A percentile compares a stretch with the other conserved stretches of the same genome.
Evolutionary conservation across 2,797 vertebrate species (phyloP).

Genomic region (Bradypus variegatus): DNA sequence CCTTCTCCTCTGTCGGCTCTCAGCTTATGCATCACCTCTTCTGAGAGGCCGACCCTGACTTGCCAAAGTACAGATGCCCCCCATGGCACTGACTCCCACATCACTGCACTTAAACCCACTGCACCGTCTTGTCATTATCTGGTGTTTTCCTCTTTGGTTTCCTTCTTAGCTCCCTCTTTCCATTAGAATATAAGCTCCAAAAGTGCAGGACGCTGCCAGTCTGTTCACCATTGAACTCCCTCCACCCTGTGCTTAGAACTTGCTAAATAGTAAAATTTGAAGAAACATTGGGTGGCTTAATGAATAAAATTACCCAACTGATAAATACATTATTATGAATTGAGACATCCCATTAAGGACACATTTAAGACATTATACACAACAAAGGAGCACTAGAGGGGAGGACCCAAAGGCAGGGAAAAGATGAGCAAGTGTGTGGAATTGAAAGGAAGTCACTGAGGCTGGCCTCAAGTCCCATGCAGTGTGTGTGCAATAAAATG

Average conservation of each 20-base stretch:
- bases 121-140: neutral
- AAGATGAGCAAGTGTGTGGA: neutral
- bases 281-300: neutral
- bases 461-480: neutral
- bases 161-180: neutral
- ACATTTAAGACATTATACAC: no score
- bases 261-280: no score
- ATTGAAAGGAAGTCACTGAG: no score
- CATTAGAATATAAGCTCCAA: neutral
- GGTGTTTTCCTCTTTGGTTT: no score
- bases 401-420: neutral
- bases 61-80: no score
- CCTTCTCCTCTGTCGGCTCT: no score
- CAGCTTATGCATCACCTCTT: no score
- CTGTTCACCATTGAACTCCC: neutral
- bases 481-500: no score
- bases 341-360: neutral
- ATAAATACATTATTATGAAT: neutral
- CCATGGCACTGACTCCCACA: no score
- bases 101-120: accelerated
- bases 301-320: neutral
- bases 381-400: no score
- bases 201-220: neutral
- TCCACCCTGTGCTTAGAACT: neutral
- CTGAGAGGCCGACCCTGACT: no score